Evolutionary conservation across 1,140 invertebrate genomes (phyloP), one percentile per base, ranked within the genome.

Genomic region (Rhagoletis zephyria): DNA sequence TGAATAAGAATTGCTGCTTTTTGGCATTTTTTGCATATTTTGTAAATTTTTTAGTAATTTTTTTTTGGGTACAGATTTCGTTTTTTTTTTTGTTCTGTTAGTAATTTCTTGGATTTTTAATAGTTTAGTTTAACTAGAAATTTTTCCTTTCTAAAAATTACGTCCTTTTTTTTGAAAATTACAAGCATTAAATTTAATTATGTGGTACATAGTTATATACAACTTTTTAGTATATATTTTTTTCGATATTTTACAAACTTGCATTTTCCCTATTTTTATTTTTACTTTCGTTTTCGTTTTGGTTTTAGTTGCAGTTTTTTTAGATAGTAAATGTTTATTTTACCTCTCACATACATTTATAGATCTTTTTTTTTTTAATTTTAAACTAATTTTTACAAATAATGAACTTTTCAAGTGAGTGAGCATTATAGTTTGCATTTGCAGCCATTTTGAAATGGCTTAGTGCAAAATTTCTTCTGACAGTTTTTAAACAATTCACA

Each of bases 321-420:
- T 56, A 56, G 2, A 10, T 56, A 56, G 10, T 30, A 56, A 16
- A 19, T 81, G 56, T 56, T 48, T 3, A 48, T 74, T 74, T 45
- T 30, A 51, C 16, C 16, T 45, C 5, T 74, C 30, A 30, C 30
- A 30, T 30, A 30, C 30, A 30, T 30, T 0, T 48, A 67, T 67
- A 67, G 10, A 12, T 30, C 9, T 3, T 45, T 70, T 87, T 40
- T 59, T 87, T 61, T 70, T 67, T 45, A 74, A 74, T 40, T 48
- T 59, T 87, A 77, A 87, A 70, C 30, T 40, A 42, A 42, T 67
- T 87, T 87, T 67, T 86, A 86, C 65, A 77, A 87, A 61, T 61
- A 61, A 85, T 42, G 89, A 92, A 92, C 91, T 92, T 92, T 92
- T 91, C 88, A 92, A 92, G 91, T 92, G 90, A 90, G 89, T 92